Conservation (phyloP, 2,888 invertebrate genomes). For the Oithona nana region DNA sequence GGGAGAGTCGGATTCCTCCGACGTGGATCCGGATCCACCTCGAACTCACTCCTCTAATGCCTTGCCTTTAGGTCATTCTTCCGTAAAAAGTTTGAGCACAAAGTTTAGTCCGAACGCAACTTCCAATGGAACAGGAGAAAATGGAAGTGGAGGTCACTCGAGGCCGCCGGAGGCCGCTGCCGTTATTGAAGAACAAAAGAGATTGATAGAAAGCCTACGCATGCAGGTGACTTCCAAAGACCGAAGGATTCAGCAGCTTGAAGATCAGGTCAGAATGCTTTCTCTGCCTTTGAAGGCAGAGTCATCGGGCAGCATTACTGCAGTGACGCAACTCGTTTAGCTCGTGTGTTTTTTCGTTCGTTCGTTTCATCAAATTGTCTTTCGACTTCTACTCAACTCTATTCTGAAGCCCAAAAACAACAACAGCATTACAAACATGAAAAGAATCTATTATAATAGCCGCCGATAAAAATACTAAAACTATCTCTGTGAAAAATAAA, state of each 20-base stretch:
- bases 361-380: no score
- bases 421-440: no score
- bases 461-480: not conserved
- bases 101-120: not conserved
- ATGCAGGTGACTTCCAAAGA: constrained; percentile 59
- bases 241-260: constrained; percentile 55
- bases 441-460: no score
- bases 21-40: not conserved
- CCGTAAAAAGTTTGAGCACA: not conserved
- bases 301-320: no score
- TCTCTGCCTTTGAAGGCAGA: no score
- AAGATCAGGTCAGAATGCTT: constrained; percentile 42
- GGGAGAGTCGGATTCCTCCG: not conserved
- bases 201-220: constrained; percentile 54
- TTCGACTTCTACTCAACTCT: no score
- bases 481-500: no score
- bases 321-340: no score
- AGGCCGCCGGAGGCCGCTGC: not conserved
- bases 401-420: no score
- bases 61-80: not conserved
- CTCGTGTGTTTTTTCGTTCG: no score
- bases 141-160: not conserved
- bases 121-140: not conserved
- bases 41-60: not conserved
- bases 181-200: constrained; percentile 24